These are phyloP conservation scores for Lytechinus variegatus DNA, from an alignment of 35 echinoderm and acorn worm genomes.

Conservation along the genomic window DNA sequence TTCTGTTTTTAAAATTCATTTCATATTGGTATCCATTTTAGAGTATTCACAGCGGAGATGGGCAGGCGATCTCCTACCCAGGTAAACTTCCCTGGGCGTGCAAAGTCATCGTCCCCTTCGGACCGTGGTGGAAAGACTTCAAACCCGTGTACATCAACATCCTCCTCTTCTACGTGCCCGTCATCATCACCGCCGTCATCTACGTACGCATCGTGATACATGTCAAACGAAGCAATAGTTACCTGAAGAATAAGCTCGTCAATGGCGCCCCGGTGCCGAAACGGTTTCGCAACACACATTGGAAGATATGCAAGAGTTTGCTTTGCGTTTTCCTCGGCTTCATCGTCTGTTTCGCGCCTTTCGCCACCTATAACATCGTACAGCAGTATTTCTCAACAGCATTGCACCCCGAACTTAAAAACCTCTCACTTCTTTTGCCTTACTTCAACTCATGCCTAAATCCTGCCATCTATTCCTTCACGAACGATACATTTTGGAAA, in stretches of 20 bases:
- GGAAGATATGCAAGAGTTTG: constrained; percentile 74
- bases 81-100: constrained; percentile 81
- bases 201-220: constrained; percentile 66
- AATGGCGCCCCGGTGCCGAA: not conserved
- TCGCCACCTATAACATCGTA: constrained; percentile 73
- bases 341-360: constrained; percentile 60
- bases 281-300: constrained; percentile 49
- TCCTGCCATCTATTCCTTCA: constrained; percentile 66
- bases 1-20: not conserved
- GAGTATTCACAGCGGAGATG: constrained; percentile 54
- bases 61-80: constrained; percentile 63
- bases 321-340: constrained; percentile 71
- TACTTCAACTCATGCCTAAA: constrained; percentile 72
- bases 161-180: constrained; percentile 75
- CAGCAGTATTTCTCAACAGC: constrained; percentile 29
- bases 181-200: constrained; percentile 66
- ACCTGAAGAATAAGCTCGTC: constrained; percentile 25
- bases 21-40: not conserved
- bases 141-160: constrained; percentile 84
- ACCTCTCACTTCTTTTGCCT: constrained; percentile 64
- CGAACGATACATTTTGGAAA: constrained; percentile 47
- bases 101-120: constrained; percentile 67
- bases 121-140: constrained; percentile 77
- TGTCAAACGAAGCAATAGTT: constrained; percentile 61
- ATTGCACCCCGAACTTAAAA: constrained; percentile 54